Evolutionary conservation across 1,140 invertebrate genomes (phyloP), one percentile per base, ranked within the genome.

Genomic region (Atta cephalotes): DNA sequence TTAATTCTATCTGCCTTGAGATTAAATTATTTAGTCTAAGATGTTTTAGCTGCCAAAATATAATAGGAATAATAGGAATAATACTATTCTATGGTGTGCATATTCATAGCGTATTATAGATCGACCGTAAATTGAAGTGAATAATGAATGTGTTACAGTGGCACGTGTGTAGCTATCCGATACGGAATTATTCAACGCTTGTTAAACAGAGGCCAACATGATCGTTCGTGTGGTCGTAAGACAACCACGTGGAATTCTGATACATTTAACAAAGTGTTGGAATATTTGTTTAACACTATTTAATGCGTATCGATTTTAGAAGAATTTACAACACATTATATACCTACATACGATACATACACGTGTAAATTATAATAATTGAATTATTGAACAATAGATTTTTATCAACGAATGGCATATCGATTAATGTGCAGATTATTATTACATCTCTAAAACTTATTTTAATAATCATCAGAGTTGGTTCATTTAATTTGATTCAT

Each of bases 21-120:
- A 31, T 56, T 68, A 28, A 79, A 68, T 28, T 35, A 35, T 80
- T 53, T 53, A 70, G 21, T 9, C 14, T 58, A 65, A 56, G 78
- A 58, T 21, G 49, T 66, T 56, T 6, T 58, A 81, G 66, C n/a
- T 58, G 51, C 10, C 16, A 35, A 65, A 81, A 81, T 81, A 81
- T 81, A 81, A 81, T 71, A 81, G 78, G 70, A 80, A 81, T 81
- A 81, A 81, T 71, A 81, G 78, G 70, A 80, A 81, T 45, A 80
- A 81, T 45, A 79, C 65, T 56, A 14, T 53, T 31, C 14, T 70
- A 28, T 16, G 10, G 51, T 56, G 31, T 81, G n/a, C 51, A 71
- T 81, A 81, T 81, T 81, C 65, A 81, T 71, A 70, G 63, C 18
- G 35, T 71, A 81, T 81, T 81, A 71, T 58, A 81, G 25, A 71